Evolutionary conservation across 2,113 vertebrate genomes (phyloP).

Genomic region (Leuciscus idus): DNA sequence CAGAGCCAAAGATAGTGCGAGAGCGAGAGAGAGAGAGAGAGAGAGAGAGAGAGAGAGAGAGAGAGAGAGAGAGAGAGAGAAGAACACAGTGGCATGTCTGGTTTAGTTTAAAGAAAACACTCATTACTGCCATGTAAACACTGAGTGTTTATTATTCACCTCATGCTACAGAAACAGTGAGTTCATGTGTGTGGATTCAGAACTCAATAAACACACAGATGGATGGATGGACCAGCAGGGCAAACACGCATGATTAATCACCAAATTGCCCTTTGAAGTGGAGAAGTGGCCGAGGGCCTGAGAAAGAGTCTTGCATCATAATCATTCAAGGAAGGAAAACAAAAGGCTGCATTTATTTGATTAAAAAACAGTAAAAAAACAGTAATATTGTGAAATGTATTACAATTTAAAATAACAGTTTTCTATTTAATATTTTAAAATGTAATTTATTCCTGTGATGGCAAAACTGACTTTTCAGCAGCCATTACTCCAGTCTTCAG

Average conservation of each 20-base stretch:
- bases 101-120: slow-evolving; percentile 38
- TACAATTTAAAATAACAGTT: not conserved
- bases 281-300: not conserved
- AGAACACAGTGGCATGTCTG: slow-evolving; percentile 45
- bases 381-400: not conserved
- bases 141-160: slow-evolving; percentile 38
- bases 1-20: too few relatives aligned
- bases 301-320: slow-evolving; percentile 3
- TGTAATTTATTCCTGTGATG: too few relatives aligned
- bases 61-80: too few relatives aligned
- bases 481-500: not conserved
- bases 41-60: too few relatives aligned
- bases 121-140: slow-evolving; percentile 40
- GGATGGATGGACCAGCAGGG: slow-evolving; percentile 28
- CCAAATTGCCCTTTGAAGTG: slow-evolving; percentile 36
- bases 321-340: not conserved
- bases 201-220: slow-evolving; percentile 44
- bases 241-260: slow-evolving; percentile 49
- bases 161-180: slow-evolving; percentile 8
- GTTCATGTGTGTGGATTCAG: slow-evolving; percentile 18
- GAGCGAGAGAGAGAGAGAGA: too few relatives aligned
- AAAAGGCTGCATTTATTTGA: not conserved
- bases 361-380: not conserved
- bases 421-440: too few relatives aligned
- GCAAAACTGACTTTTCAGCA: not conserved